These are phyloP conservation scores for Orthonevra nobilis DNA, from an alignment of 2,888 invertebrate species.

Conservation along the genomic window DNA sequence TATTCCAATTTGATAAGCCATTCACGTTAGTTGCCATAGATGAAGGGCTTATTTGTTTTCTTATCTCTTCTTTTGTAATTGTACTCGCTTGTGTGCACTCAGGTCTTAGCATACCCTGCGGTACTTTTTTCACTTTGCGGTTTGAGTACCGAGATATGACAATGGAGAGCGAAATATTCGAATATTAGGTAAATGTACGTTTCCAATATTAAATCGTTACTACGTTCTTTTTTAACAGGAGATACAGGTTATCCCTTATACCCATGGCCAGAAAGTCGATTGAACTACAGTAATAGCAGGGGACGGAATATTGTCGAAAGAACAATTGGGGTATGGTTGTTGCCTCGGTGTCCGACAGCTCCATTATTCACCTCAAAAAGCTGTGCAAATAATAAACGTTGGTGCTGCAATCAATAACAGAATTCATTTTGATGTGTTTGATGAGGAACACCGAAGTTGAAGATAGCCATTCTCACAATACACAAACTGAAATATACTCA, in stretches of 20 bases:
- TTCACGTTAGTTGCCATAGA: too few species aligned
- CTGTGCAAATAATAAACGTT: background rate
- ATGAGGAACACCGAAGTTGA: slow-evolving; percentile 6
- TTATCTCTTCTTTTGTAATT: too few species aligned
- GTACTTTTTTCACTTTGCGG: too few species aligned
- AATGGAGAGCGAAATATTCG: background rate
- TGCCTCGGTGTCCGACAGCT: background rate
- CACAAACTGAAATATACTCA: background rate
- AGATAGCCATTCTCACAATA: background rate
- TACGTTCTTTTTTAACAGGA: background rate
- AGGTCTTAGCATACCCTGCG: too few species aligned
- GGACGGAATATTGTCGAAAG: background rate
- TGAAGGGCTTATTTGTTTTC: too few species aligned
- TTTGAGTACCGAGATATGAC: too few species aligned
- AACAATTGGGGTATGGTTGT: background rate
- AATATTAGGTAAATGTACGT: background rate
- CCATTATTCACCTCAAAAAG: slow-evolving; percentile 5
- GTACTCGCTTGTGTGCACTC: too few species aligned
- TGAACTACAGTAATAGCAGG: slow-evolving; percentile 1
- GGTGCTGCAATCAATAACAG: slow-evolving; percentile 5
- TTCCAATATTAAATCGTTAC: background rate
- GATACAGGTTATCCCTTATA: background rate
- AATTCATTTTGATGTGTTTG: slow-evolving; percentile 8
- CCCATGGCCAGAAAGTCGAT: background rate
- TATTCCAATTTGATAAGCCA: too few species aligned